phyloP scores from a whole-genome alignment of 2,797 vertebrate species.

The Enteromius treurensis region DNA sequence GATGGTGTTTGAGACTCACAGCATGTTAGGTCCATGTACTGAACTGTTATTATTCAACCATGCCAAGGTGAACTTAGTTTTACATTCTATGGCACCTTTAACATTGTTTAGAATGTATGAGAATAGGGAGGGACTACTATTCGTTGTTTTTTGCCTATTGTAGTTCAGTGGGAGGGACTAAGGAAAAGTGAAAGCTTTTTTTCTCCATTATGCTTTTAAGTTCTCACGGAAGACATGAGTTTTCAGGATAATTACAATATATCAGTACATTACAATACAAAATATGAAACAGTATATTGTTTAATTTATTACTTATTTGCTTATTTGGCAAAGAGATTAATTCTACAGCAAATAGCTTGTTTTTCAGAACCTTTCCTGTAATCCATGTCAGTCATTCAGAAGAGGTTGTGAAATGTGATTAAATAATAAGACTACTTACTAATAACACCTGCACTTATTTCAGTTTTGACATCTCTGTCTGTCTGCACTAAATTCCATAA shows the following conservation, averaged over 20 bases:
- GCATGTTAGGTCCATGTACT: no score
- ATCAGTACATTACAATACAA: background rate
- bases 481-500: background rate
- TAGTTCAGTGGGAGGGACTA: background rate
- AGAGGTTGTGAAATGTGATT: background rate
- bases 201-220: background rate
- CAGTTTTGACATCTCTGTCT: background rate
- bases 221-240: background rate
- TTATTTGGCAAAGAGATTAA: background rate
- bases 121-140: no score
- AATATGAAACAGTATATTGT: background rate
- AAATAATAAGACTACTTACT: background rate
- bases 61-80: no score
- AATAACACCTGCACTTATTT: background rate
- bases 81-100: no score
- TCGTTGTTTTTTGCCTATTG: no score
- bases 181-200: background rate
- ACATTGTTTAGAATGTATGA: background rate
- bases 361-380: background rate
- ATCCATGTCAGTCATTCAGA: slow-evolving; percentile 63
- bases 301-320: no score
- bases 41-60: no score
- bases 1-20: no score
- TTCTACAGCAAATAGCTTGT: background rate
- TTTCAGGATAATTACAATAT: no score